Percentiles rank a stretch among this genome's conserved stretches.
Conservation (phyloP, 2,113 vertebrate genomes). For the Pseudorasbora parva region DNA sequence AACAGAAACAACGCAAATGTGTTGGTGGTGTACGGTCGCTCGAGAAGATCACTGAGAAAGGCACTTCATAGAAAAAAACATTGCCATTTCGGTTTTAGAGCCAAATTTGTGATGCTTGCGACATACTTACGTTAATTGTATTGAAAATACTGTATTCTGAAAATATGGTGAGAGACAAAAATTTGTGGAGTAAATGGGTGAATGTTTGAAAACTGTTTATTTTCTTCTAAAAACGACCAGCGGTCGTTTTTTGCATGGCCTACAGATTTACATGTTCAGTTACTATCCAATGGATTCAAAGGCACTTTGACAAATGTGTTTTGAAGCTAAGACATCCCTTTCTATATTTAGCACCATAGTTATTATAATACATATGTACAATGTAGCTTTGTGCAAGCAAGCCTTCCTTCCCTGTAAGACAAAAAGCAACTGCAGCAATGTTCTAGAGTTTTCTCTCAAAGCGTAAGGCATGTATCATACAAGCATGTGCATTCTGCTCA, state of each 20-base stretch:
- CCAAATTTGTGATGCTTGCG: conserved; percentile 18
- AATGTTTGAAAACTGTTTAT: conserved; percentile 64
- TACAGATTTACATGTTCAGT: conserved; percentile 56
- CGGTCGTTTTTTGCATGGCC: conserved; percentile 54
- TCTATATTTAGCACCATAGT: conserved; percentile 56
- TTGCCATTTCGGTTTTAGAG: neutral
- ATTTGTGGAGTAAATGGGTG: conserved; percentile 59
- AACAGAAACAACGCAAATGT: conserved; percentile 54
- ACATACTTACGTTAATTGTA: conserved; percentile 54
- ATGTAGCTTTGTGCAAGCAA: conserved; percentile 58
- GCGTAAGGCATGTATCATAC: conserved; percentile 48
- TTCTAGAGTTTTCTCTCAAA: conserved; percentile 46
- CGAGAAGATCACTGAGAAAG: conserved; percentile 20
- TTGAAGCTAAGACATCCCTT: conserved; percentile 58
- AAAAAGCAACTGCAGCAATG: conserved; percentile 53
- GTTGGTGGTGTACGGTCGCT: neutral
- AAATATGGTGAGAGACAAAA: conserved; percentile 59
- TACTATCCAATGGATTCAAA: conserved; percentile 53
- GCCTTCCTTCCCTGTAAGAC: conserved; percentile 44
- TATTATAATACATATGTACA: conserved; percentile 63
- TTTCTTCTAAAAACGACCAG: conserved; percentile 58
- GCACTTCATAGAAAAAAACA: neutral
- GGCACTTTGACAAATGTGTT: conserved; percentile 63
- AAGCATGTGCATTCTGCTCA: conserved; percentile 49
- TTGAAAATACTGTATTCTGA: conserved; percentile 50